Evolutionary conservation across 2,113 vertebrate species (phyloP).

Genomic region (Chitala chitala): DNA sequence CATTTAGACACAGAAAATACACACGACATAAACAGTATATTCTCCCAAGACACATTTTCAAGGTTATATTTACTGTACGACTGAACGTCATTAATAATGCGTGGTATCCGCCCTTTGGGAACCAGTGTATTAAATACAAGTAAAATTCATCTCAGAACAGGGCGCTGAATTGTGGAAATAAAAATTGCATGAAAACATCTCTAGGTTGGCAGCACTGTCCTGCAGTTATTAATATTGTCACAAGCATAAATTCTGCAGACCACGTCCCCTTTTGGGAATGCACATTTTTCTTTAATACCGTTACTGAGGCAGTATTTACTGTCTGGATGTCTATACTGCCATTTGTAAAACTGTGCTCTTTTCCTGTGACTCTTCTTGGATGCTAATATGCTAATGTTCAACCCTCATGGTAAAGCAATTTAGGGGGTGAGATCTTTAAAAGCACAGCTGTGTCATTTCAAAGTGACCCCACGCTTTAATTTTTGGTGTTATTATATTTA

Average conservation of each 20-base stretch:
- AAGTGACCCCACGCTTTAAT: too few relatives aligned
- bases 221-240: neutral
- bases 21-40: too few relatives aligned
- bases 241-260: neutral
- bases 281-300: neutral
- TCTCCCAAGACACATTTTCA: too few relatives aligned
- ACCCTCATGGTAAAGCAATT: neutral
- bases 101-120: too few relatives aligned
- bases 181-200: neutral
- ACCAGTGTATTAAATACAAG: too few relatives aligned
- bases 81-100: too few relatives aligned
- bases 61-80: too few relatives aligned
- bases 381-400: neutral
- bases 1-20: too few relatives aligned
- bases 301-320: neutral
- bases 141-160: too few relatives aligned
- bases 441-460: neutral
- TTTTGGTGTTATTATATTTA: too few relatives aligned
- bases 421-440: neutral
- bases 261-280: neutral
- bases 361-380: neutral
- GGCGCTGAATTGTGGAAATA: neutral
- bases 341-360: neutral
- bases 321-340: neutral
- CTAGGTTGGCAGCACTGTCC: neutral